Evolutionary conservation across 2,888 invertebrate species (phyloP), one percentile per base, ranked within the genome.

Genomic region (Rhodophaea formosa): DNA sequence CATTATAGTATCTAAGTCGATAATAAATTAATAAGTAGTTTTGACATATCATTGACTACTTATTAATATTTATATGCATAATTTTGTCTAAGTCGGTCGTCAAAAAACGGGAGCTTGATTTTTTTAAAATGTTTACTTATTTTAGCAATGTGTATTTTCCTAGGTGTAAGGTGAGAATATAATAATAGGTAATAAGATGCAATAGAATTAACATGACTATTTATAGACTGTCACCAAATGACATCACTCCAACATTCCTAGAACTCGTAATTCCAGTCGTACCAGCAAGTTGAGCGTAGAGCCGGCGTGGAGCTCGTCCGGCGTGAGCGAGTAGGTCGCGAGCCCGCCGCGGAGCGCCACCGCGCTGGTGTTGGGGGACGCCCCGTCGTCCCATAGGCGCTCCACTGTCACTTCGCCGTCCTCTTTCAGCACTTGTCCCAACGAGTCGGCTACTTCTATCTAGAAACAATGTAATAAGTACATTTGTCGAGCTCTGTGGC

Each of bases 271-370:
- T 47, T 46, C 23, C 63, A 46, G 45, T 61, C 77, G 76, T 87
- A 95, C 95, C 90, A 96, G 95, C 68, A 96, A 93, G 65, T 95
- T 94, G 39, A 96, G 91, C 3, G 95, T 94, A 15, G 94, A 93
- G 46, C 93, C 92, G 43, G 92, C 92, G 47, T 94, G 93, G 1
- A 81, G 80, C 6, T 71, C 64, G 44, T 89, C 88, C 8, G 92
- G 86, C 39, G 78, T 77, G 16, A 85, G 64, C 0, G 77, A 76
- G 69, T 89, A 90, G 1, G 75, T 74, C 17, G 83, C 82, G 43
- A 80, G 62, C 6, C 91, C 92, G 17, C 81, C 77, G 51, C 70
- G 79, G 56, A 90, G 68, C 1, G 75, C 7, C 1, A 88, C 63
- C 0, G 75, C 79, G n/a, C 85, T 84, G 1, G 75, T 69, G 63